A percentile compares a stretch with the other conserved stretches of the same genome.
Evolutionary conservation across 2,113 vertebrate genomes (phyloP).

Genomic region (Calypte anna): DNA sequence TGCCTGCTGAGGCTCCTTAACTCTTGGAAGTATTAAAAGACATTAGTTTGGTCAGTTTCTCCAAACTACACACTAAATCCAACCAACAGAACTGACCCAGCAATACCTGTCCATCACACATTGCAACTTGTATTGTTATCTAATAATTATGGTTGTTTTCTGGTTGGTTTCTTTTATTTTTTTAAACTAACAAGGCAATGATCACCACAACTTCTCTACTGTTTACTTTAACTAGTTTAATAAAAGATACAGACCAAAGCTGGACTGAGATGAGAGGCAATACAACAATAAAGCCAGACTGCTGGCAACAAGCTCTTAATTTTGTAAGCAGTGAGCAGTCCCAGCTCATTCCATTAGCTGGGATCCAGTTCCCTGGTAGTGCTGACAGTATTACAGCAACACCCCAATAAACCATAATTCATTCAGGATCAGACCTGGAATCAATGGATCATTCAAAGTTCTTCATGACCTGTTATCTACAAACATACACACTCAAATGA

Average conservation of each 20-base stretch:
- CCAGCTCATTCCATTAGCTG: background rate
- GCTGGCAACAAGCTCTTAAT: background rate
- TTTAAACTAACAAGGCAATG: accelerated
- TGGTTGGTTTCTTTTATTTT: background rate
- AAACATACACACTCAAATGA: background rate
- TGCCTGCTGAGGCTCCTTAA: background rate
- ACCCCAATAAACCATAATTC: background rate
- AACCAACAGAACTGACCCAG: background rate
- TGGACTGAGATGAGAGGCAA: background rate
- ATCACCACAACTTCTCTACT: background rate
- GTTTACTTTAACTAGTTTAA: background rate
- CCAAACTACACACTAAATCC: background rate
- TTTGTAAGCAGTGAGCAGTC: background rate
- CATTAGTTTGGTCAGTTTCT: background rate
- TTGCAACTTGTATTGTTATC: accelerated
- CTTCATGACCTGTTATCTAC: background rate
- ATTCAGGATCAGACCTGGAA: background rate
- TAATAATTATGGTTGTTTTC: accelerated
- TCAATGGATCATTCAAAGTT: background rate
- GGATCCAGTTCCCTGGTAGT: background rate
- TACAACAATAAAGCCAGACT: background rate
- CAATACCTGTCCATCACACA: background rate
- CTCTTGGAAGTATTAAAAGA: background rate
- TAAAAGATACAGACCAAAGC: accelerated
- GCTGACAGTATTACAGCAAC: background rate